phyloP scores from a whole-genome alignment of 2,797 vertebrate species.

The Ceryle rudis region DNA sequence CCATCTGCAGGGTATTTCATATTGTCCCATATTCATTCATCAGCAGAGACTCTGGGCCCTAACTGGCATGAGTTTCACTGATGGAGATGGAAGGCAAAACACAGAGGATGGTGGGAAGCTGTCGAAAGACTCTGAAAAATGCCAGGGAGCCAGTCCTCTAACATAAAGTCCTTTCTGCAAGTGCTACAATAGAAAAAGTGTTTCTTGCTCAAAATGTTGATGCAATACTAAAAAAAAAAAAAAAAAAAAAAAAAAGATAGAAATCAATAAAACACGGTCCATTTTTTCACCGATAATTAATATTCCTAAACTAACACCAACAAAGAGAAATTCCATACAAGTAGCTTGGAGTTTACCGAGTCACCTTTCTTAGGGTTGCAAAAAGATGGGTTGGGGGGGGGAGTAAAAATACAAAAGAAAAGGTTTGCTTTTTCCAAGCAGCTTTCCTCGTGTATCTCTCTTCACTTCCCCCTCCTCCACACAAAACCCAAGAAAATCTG shows the following conservation, averaged over 20 bases:
- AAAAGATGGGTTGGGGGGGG: not conserved
- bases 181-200: not conserved
- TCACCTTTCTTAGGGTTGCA: not conserved
- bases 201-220: not conserved
- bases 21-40: not conserved
- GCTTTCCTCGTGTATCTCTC: not conserved
- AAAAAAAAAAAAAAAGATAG: too few relatives aligned
- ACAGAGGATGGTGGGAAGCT: not conserved
- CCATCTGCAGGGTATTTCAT: not conserved
- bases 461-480: not conserved
- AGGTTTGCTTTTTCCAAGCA: not conserved
- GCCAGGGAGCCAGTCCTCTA: not conserved
- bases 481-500: conserved; percentile 53
- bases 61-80: not conserved
- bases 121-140: not conserved
- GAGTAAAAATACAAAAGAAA: not conserved
- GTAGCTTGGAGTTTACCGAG: not conserved
- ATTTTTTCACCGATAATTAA: not conserved
- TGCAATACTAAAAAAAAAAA: not conserved
- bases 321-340: not conserved
- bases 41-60: not conserved
- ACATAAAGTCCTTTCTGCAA: not conserved
- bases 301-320: not conserved
- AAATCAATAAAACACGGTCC: not conserved
- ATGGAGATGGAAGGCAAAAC: not conserved